phyloP scores from a whole-genome alignment of 2,888 invertebrate genomes.

The Athalia circularis region DNA sequence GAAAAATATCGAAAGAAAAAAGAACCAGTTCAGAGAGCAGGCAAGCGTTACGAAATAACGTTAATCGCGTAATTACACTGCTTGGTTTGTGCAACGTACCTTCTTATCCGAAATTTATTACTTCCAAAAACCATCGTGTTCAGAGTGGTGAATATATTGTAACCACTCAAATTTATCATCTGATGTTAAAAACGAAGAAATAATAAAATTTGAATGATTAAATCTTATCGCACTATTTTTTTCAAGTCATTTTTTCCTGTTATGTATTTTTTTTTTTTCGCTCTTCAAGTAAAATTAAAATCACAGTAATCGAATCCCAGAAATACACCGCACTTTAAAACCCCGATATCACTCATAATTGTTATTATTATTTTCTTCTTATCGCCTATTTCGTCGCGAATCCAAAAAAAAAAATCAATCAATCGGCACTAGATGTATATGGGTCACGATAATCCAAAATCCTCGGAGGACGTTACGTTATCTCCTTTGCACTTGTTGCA shows the following conservation, averaged over 20 bases:
- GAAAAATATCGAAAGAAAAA: not conserved
- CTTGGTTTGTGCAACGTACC: slow-evolving; percentile 67
- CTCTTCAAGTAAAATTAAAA: not conserved
- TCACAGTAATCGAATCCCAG: no score
- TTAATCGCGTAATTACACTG: not conserved
- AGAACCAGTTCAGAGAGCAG: not conserved
- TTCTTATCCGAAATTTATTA: slow-evolving; percentile 77
- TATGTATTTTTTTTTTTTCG: not conserved
- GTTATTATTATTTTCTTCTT: no score
- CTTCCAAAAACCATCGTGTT: slow-evolving; percentile 73
- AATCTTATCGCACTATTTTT: not conserved
- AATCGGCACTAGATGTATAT: not conserved
- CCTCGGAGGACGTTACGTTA: not conserved
- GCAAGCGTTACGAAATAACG: not conserved
- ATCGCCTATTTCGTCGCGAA: not conserved
- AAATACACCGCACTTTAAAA: no score
- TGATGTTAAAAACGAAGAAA: slow-evolving; percentile 49
- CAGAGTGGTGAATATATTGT: slow-evolving; percentile 66
- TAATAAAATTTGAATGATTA: not conserved
- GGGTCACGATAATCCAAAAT: slow-evolving; percentile 36
- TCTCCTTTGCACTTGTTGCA: slow-evolving; percentile 5
- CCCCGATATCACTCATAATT: no score
- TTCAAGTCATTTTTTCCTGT: not conserved
- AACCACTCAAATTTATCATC: slow-evolving; percentile 70
- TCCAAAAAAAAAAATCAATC: not conserved